Percentiles rank a stretch among this genome's conserved stretches.
These are phyloP conservation scores for Amazona ochrocephala DNA, from an alignment of 2,797 vertebrate species.

Conservation along the genomic window DNA sequence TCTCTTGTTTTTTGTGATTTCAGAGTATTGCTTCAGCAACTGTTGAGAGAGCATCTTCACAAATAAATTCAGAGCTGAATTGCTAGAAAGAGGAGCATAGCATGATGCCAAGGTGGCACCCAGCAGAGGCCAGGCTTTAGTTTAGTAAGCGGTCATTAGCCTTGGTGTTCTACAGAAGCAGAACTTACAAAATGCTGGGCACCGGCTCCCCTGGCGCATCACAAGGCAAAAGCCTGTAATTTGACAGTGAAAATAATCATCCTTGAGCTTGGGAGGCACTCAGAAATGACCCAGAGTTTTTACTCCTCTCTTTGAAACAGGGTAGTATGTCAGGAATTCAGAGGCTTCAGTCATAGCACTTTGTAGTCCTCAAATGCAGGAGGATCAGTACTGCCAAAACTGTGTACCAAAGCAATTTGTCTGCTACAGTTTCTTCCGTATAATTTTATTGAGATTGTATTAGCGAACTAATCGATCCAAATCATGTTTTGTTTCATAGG, in stretches of 20 bases:
- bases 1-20: background rate
- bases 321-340: background rate
- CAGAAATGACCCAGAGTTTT: background rate
- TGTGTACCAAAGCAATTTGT: background rate
- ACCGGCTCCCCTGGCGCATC: background rate
- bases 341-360: background rate
- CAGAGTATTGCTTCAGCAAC: background rate
- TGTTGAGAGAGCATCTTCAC: background rate
- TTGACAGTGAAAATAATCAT: background rate
- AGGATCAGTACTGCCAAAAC: background rate
- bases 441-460: background rate
- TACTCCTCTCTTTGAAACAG: background rate
- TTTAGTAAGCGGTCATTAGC: background rate
- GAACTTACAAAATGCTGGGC: background rate
- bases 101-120: background rate
- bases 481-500: background rate
- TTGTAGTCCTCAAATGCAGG: background rate
- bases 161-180: background rate
- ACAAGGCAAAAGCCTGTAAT: background rate
- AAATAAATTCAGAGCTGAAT: background rate
- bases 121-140: background rate
- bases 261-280: background rate
- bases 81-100: background rate
- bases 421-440: fast-evolving
- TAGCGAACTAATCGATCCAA: background rate